Evolutionary conservation across 2,113 vertebrate species (phyloP), one percentile per base, ranked within the genome.

Genomic region (Mormyrus iriodes): DNA sequence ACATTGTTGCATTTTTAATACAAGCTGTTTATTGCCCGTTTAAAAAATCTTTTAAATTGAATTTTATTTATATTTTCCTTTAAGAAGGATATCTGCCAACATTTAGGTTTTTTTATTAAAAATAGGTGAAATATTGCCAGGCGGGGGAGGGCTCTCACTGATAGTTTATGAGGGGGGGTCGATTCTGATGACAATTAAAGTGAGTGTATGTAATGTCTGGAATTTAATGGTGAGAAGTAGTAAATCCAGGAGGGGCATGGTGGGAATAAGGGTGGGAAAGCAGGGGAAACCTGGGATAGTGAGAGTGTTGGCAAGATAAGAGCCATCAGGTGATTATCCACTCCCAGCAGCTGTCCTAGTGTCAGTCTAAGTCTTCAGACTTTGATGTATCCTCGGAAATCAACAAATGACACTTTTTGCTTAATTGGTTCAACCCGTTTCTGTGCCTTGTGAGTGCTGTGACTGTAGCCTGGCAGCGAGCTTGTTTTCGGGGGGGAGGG

Each of bases 391-490:
- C 27, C 27, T 76, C 1, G 12, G 13, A 13, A 73, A 4, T 73
- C 27, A 73, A n/a, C 21, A 7, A n/a, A 24, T 58, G 55, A 58
- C 92, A 89, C 85, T 58, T 88, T 69, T 93, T 42, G 52, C 8
- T 73, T 73, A 3, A 44, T 91, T 49, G 90, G 76, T 90, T 91
- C 87, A 84, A 91, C 89, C 90, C 48, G 12, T 0, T 2, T 88
- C 87, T 89, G 9, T 73, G 87, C 52, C 88, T 85, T 88, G 51
- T 84, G 58, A 0, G 51, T 90, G 90, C 91, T 90, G 91, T 90
- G 88, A 82, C 76, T 90, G 88, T 65, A 90, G 90, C 90, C 69
- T 19, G 44, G 55, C 82, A 86, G 65, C 91, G 91, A 91, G 92
- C 91, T 48, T 3, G n/a, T 31, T 88, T 79, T 44, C 19, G 1